Conservation (phyloP, 2,113 vertebrate species). For the Phaethornis superciliosus region DNA sequence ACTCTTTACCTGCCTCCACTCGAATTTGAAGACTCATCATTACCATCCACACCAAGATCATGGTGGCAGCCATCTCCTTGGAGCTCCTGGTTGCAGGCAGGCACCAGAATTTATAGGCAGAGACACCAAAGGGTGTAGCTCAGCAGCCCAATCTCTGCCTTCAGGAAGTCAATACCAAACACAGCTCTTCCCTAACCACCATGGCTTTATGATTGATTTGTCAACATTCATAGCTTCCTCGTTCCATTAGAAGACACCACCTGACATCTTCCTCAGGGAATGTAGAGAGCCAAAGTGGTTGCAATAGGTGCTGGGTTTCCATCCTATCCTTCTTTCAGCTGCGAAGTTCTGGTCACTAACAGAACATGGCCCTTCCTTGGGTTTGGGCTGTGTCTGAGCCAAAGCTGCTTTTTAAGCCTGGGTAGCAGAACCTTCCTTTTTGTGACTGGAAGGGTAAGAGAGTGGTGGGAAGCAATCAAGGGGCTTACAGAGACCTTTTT, state of each 20-base stretch:
- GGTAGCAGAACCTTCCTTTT: not conserved
- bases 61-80: not conserved
- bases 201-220: not conserved
- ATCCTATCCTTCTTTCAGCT: not conserved
- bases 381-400: not conserved
- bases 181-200: not conserved
- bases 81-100: not conserved
- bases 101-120: slow-evolving; percentile 26
- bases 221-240: not conserved
- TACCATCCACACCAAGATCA: slow-evolving; percentile 28
- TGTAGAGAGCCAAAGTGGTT: not conserved
- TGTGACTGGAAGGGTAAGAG: not conserved
- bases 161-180: not conserved
- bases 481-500: not conserved
- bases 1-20: slow-evolving; percentile 36
- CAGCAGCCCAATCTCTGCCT: not conserved
- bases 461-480: fast-evolving
- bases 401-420: not conserved
- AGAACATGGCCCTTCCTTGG: not conserved
- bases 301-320: not conserved
- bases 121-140: not conserved
- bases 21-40: not conserved
- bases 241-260: not conserved
- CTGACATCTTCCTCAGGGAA: not conserved
- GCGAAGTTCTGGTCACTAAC: not conserved